Conservation (phyloP, 2,113 vertebrate species). For the Spea multiplicata region DNA sequence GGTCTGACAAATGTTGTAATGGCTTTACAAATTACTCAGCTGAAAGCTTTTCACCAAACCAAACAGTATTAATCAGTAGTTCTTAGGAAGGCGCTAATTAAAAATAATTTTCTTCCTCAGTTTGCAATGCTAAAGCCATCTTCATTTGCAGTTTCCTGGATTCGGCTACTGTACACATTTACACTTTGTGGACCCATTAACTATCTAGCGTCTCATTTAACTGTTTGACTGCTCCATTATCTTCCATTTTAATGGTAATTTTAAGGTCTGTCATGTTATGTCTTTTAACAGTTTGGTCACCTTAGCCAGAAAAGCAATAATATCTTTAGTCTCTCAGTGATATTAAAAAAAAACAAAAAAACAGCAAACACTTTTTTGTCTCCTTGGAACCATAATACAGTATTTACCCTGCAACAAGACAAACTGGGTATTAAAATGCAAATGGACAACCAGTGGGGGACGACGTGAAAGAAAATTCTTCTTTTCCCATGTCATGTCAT, state of each 20-base stretch:
- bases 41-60: slow-evolving; percentile 87
- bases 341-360: no score
- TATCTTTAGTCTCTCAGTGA: background rate
- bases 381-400: no score
- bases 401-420: no score
- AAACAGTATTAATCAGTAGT: slow-evolving; percentile 90
- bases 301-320: background rate
- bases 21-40: slow-evolving; percentile 87
- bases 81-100: slow-evolving; percentile 90
- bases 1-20: slow-evolving; percentile 85
- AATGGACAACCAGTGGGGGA: no score
- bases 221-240: slow-evolving; percentile 71
- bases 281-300: slow-evolving; percentile 67
- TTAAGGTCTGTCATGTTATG: slow-evolving; percentile 71
- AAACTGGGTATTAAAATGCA: no score
- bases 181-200: slow-evolving; percentile 74
- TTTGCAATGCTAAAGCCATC: slow-evolving; percentile 82
- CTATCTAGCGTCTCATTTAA: slow-evolving; percentile 74
- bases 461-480: no score
- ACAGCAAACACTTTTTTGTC: no score
- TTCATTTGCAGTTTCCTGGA: slow-evolving; percentile 78
- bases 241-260: slow-evolving; percentile 72
- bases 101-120: slow-evolving; percentile 89
- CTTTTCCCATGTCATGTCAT: no score
- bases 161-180: slow-evolving; percentile 75